phyloP scores from a whole-genome alignment of 2,113 vertebrate species.

The Pelecanus crispus region DNA sequence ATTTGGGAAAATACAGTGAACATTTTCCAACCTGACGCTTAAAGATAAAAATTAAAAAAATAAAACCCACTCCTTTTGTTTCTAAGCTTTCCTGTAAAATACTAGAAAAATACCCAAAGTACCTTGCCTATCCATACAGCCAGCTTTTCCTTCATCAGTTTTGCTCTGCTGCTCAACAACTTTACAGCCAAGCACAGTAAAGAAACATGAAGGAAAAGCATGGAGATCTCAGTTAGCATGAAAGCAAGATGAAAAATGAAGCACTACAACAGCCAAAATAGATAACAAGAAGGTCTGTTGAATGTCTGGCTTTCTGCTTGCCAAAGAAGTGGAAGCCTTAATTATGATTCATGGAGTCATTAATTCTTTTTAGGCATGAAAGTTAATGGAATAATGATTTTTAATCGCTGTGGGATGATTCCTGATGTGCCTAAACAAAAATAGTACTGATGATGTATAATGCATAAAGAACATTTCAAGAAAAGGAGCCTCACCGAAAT shows the following conservation, averaged over 20 bases:
- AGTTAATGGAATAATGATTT: conserved; percentile 77
- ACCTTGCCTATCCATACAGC: neutral
- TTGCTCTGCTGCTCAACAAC: neutral
- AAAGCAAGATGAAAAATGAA: conserved; percentile 56
- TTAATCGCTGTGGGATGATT: conserved; percentile 63
- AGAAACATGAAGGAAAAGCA: neutral
- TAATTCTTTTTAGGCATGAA: conserved; percentile 58
- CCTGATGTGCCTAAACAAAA: conserved; percentile 66
- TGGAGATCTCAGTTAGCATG: conserved; percentile 2
- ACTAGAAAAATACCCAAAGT: neutral
- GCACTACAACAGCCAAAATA: conserved; percentile 8
- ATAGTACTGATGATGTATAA: conserved; percentile 50
- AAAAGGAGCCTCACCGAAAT: neutral
- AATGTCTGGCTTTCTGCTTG: conserved; percentile 52
- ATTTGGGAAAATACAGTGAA: neutral
- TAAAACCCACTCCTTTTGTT: neutral
- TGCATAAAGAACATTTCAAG: conserved; percentile 15
- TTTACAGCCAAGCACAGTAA: neutral
- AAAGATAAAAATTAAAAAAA: neutral
- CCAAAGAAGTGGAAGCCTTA: conserved; percentile 59
- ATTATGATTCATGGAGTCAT: conserved; percentile 72
- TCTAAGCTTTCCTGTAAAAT: neutral
- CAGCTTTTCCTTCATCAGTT: neutral
- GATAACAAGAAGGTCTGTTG: conserved; percentile 34
- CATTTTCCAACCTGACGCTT: neutral